Percentiles rank a stretch among this genome's conserved stretches.
Conservation (phyloP, 2,888 invertebrate species). For the Sericinus montela region DNA sequence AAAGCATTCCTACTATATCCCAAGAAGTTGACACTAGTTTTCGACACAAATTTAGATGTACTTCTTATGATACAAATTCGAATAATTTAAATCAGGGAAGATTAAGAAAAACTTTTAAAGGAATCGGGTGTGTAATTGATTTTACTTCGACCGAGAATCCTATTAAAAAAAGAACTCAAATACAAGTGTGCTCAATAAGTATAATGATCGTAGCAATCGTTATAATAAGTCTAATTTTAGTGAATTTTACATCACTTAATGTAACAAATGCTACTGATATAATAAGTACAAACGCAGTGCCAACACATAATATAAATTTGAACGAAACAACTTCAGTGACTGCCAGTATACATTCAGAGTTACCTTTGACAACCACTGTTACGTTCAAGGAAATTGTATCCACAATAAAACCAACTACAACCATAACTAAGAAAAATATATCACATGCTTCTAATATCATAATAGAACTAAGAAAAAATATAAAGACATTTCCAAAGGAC, state of each 20-base stretch:
- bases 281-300: conserved; percentile 69
- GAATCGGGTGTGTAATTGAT: conserved; percentile 68
- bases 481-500: conserved; percentile 62
- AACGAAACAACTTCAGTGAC: conserved; percentile 54
- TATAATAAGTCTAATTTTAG: conserved; percentile 72
- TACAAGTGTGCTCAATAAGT: conserved; percentile 76
- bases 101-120: conserved; percentile 68
- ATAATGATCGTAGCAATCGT: conserved; percentile 74
- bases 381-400: conserved; percentile 34
- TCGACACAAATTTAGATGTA: conserved; percentile 54
- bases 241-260: conserved; percentile 69
- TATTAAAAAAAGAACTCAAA: conserved; percentile 69
- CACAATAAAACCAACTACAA: conserved; percentile 33
- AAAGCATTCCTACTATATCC: conserved; percentile 67
- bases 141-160: conserved; percentile 65
- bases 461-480: conserved; percentile 65
- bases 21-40: conserved; percentile 60
- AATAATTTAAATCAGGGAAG: conserved; percentile 48
- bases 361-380: conserved; percentile 31
- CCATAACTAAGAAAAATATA: conserved; percentile 38
- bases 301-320: conserved; percentile 50
- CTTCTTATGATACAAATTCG: conserved; percentile 51
- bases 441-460: conserved; percentile 46
- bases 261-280: conserved; percentile 52
- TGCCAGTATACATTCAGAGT: conserved; percentile 42